phyloP scores from a whole-genome alignment of 2,888 invertebrate genomes.

The Drosophila ochracea region DNA sequence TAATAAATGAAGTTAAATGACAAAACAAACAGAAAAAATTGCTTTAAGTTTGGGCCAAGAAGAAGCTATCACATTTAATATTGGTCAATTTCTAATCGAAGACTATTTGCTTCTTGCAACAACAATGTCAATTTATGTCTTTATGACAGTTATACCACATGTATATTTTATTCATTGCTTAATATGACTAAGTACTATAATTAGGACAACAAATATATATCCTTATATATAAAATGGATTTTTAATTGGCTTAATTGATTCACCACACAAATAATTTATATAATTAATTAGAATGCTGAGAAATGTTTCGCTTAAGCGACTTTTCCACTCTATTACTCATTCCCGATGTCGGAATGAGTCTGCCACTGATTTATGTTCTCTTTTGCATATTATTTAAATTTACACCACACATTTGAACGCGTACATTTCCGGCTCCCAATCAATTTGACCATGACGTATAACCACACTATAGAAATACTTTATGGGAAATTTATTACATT shows the following conservation, averaged over 20 bases:
- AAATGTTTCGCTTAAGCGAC: background rate
- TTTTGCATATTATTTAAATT: constrained; percentile 18
- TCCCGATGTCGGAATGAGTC: too few species aligned
- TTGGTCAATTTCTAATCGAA: background rate
- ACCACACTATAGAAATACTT: constrained; percentile 45
- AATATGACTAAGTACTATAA: background rate
- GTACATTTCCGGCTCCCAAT: background rate
- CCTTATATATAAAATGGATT: background rate
- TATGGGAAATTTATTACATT: constrained; percentile 48
- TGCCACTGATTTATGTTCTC: constrained; percentile 47
- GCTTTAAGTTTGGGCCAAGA: background rate
- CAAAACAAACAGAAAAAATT: constrained; percentile 19
- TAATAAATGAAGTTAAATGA: constrained; percentile 71
- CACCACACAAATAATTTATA: background rate
- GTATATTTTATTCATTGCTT: background rate
- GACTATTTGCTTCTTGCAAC: too few species aligned
- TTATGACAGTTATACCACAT: background rate
- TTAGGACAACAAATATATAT: background rate
- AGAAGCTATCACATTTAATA: constrained; percentile 9
- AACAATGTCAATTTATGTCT: background rate
- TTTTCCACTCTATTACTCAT: background rate
- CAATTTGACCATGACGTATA: constrained; percentile 54
- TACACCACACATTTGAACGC: constrained; percentile 1
- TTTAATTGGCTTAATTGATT: background rate
- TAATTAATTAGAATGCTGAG: background rate